Evolutionary conservation across 2,888 invertebrate species (phyloP).

Genomic region (Lumbricus terrestris): DNA sequence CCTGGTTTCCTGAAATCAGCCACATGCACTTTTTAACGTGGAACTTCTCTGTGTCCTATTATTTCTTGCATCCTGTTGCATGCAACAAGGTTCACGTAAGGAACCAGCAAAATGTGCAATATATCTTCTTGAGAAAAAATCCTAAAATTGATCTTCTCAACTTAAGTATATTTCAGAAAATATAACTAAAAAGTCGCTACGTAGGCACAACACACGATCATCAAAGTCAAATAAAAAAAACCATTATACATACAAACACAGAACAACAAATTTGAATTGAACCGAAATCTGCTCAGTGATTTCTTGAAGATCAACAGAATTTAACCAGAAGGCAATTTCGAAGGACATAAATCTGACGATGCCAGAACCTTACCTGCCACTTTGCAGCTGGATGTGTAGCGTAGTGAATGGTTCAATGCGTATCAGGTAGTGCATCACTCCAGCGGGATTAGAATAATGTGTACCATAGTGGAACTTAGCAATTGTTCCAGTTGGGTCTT

Average conservation of each 20-base stretch:
- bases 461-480: slow-evolving; percentile 63
- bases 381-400: slow-evolving; percentile 63
- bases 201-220: not conserved
- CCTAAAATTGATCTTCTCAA: not conserved
- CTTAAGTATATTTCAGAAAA: not conserved
- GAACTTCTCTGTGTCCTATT: too few species aligned
- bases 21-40: too few species aligned
- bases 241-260: not conserved
- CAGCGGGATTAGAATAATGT: slow-evolving; percentile 63
- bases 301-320: too few species aligned
- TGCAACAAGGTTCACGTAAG: not conserved
- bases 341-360: not conserved
- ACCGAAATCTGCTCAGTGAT: not conserved
- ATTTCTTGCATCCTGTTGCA: not conserved
- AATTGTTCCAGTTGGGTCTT: slow-evolving; percentile 59
- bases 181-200: not conserved
- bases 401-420: slow-evolving; percentile 62
- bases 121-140: not conserved
- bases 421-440: slow-evolving; percentile 63
- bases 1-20: not conserved
- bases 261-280: not conserved
- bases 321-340: not conserved
- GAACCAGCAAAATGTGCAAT: not conserved
- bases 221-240: not conserved
- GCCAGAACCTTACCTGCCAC: slow-evolving; percentile 57